Percentiles rank a stretch among this genome's conserved stretches.
These are phyloP conservation scores for Epinotia bilunana DNA, from an alignment of 2,888 invertebrate genomes.

Conservation along the genomic window DNA sequence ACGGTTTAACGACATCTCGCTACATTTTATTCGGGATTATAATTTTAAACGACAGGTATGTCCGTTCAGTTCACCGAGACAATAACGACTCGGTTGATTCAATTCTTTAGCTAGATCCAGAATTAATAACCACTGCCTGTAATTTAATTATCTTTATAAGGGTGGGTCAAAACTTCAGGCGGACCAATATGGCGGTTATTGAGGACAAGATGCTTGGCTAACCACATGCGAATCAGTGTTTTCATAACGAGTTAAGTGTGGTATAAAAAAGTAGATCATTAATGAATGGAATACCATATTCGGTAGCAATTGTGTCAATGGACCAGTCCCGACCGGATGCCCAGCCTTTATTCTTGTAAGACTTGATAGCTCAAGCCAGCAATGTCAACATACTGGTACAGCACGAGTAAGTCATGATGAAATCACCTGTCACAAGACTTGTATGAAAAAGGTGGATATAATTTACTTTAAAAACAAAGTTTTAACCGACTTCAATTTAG, in stretches of 20 bases:
- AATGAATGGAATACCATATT: slow-evolving; percentile 40
- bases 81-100: slow-evolving; percentile 26
- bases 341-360: slow-evolving; percentile 28
- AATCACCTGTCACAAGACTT: slow-evolving; percentile 7
- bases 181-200: slow-evolving; percentile 9
- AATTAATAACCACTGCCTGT: slow-evolving; percentile 1
- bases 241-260: slow-evolving; percentile 31
- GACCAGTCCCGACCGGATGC: slow-evolving; percentile 25
- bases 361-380: slow-evolving; percentile 22
- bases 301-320: slow-evolving; percentile 31
- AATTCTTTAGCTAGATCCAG: slow-evolving; percentile 15
- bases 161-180: background rate
- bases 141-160: slow-evolving; percentile 9
- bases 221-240: slow-evolving; percentile 31
- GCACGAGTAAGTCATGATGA: slow-evolving; percentile 8
- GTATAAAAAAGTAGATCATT: slow-evolving; percentile 35
- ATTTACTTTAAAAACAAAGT: too few species aligned
- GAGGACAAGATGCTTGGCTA: slow-evolving; percentile 13
- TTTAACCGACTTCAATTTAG: too few species aligned
- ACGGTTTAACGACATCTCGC: slow-evolving; percentile 38
- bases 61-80: slow-evolving; percentile 16
- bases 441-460: background rate
- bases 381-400: slow-evolving; percentile 10
- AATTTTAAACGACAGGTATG: slow-evolving; percentile 38
- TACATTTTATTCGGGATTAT: slow-evolving; percentile 43